Evolutionary conservation across 2,797 vertebrate species (phyloP).

Genomic region (Lycodopsis pacificus): DNA sequence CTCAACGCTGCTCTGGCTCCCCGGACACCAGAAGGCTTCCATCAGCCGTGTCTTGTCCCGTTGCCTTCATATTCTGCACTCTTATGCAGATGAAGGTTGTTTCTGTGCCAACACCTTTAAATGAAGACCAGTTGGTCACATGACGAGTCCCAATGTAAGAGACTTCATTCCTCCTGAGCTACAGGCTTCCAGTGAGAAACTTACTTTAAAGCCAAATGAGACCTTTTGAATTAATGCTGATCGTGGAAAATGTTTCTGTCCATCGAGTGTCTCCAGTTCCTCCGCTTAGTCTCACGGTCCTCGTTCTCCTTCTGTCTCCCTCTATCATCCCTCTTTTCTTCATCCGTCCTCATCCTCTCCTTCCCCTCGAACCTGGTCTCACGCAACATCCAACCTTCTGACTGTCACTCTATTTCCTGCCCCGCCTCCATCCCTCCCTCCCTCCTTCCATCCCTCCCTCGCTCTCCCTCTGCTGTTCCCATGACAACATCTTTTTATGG

Average conservation of each 20-base stretch:
- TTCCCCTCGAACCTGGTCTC: slow-evolving; percentile 32
- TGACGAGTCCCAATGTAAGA: not conserved
- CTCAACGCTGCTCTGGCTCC: too few species aligned
- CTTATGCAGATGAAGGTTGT: not conserved
- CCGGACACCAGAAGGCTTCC: too few species aligned
- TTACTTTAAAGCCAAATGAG: not conserved
- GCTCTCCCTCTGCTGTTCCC: slow-evolving; percentile 42
- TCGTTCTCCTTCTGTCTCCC: not conserved
- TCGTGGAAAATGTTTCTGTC: not conserved
- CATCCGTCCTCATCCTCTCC: not conserved
- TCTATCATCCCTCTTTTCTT: not conserved
- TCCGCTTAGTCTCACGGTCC: not conserved
- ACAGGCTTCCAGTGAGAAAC: not conserved
- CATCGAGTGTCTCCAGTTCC: too few species aligned
- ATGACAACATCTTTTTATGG: slow-evolving; percentile 70
- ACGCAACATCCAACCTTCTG: slow-evolving; percentile 13
- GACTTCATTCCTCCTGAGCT: not conserved
- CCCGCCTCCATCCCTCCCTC: not conserved
- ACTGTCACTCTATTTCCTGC: slow-evolving; percentile 31
- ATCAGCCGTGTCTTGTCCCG: too few species aligned
- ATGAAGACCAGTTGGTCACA: not conserved
- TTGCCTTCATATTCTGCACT: too few species aligned
- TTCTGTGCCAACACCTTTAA: not conserved
- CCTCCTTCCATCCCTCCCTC: not conserved
- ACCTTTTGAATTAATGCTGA: not conserved